Conservation (phyloP, 1,140 invertebrate genomes). For the Aphelenchoides fujianensis region DNA sequence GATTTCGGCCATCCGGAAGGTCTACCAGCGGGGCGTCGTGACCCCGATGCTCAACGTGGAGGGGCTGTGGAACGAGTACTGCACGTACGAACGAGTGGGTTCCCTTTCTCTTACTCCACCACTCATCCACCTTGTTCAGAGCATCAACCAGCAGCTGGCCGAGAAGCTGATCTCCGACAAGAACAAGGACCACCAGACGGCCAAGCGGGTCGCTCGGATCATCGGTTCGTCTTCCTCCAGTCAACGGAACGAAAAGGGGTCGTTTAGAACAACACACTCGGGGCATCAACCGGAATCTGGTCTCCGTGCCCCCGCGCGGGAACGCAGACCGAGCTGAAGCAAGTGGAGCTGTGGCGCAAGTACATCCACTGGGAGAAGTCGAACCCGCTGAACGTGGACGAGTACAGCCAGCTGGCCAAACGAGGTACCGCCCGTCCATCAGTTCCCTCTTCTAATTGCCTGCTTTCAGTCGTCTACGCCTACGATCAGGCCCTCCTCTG, state of each 20-base stretch:
- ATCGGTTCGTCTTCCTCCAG: too few species aligned
- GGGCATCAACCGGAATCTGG: slow-evolving; percentile 81
- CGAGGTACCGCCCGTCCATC: slow-evolving; percentile 65
- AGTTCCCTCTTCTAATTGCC: slow-evolving; percentile 13
- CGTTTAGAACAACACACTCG: slow-evolving; percentile 87
- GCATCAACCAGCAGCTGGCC: slow-evolving; percentile 92
- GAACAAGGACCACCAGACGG: slow-evolving; percentile 94
- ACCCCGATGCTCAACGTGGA: slow-evolving; percentile 98
- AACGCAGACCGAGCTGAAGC: slow-evolving; percentile 72
- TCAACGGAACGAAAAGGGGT: too few species aligned
- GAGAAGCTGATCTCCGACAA: slow-evolving; percentile 87
- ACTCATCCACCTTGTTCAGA: slow-evolving; percentile 73
- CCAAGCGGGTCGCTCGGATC: slow-evolving; percentile 90
- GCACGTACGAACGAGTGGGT: slow-evolving; percentile 70
- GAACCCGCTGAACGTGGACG: slow-evolving; percentile 91
- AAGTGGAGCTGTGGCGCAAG: slow-evolving; percentile 96
- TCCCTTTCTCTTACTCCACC: slow-evolving; percentile 28
- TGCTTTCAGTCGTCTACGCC: slow-evolving; percentile 83
- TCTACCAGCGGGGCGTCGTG: slow-evolving; percentile 88
- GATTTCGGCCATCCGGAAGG: slow-evolving; percentile 92
- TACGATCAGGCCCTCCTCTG: slow-evolving; percentile 95
- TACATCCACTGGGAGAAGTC: slow-evolving; percentile 95
- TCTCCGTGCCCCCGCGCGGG: slow-evolving; percentile 87
- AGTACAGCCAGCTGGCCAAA: slow-evolving; percentile 83
- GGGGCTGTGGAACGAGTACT: slow-evolving; percentile 96